Evolutionary conservation across 30 jellyfish, hydroid and myxozoan genomes (phyloP), one percentile per base, ranked within the genome.

Genomic region (Turritopsis rubra): DNA sequence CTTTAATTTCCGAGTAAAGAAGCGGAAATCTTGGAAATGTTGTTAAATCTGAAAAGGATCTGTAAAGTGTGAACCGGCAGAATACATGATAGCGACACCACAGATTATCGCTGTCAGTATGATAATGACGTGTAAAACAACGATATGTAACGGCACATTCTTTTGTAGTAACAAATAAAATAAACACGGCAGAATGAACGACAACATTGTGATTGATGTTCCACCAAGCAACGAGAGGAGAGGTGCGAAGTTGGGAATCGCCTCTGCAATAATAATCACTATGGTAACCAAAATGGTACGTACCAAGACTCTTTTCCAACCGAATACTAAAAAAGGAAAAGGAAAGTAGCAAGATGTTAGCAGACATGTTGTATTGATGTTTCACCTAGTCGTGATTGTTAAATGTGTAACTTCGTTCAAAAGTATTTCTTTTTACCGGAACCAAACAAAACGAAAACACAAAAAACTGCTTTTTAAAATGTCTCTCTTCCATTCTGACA

Each of bases 151-250:
- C 7, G 96, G 95, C 17, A 89, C 85, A 53, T 84, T 73, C 53
- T 80, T 60, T 53, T 85, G 77, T 28, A 85, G 73, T n/a, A 24
- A 5, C 71, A 87, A 60, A 79, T 91, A 91, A 81, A 86, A 91
- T 23, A 79, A 65, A 66, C 96, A 87, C 9, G 97, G 97, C 21
- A 92, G 88, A 7, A 92, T 78, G 79, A 92, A 92, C 23, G 96
- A 86, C 90, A 88, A 88, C 96, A 92, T 84, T 52, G 98, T 92
- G 60, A 92, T 95, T 25, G 98, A 88, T n/a, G 98, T 79, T 28
- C 96, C 98, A 28, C 98, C 98, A 88, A 92, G 82, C 24, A 92
- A 71, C 0, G 94, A 80, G 53, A 92, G 80, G 41, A 92, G 85
- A 8, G 89, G 92, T 7, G 95, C 98, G 84, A 92, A 92, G 30